These are phyloP conservation scores for Megastigmus dorsalis DNA, from an alignment of 2,888 invertebrate genomes.

Conservation along the genomic window DNA sequence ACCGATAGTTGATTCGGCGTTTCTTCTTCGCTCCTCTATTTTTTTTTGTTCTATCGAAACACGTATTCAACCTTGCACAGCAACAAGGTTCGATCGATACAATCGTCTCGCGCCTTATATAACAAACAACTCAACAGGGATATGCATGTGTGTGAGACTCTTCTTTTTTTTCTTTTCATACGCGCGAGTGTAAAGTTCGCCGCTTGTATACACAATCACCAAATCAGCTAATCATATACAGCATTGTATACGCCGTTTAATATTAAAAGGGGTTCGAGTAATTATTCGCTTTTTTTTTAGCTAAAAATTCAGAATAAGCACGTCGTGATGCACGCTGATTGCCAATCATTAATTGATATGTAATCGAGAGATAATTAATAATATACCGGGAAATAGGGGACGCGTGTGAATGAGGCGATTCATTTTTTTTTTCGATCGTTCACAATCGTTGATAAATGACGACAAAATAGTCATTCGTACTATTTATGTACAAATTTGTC, in stretches of 20 bases:
- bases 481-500: conserved; percentile 38
- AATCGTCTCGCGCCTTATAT: not conserved
- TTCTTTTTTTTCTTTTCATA: not conserved
- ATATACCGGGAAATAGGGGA: too few species aligned
- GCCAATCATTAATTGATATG: conserved; percentile 42
- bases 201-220: too few species aligned
- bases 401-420: too few species aligned
- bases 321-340: too few species aligned
- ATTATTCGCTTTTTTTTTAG: not conserved
- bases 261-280: too few species aligned
- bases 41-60: not conserved
- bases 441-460: not conserved
- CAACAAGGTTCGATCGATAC: conserved; percentile 17
- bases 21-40: not conserved
- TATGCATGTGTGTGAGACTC: not conserved
- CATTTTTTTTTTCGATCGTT: conserved; percentile 11
- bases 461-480: not conserved
- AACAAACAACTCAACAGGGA: conserved; percentile 18
- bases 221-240: too few species aligned
- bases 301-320: too few species aligned
- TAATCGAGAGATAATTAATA: conserved; percentile 28
- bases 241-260: too few species aligned
- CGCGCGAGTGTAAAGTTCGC: not conserved
- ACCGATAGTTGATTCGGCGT: conserved; percentile 10
- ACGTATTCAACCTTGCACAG: not conserved